Conservation (phyloP, 2,888 invertebrate genomes). For the Eupithecia dodoneata region DNA sequence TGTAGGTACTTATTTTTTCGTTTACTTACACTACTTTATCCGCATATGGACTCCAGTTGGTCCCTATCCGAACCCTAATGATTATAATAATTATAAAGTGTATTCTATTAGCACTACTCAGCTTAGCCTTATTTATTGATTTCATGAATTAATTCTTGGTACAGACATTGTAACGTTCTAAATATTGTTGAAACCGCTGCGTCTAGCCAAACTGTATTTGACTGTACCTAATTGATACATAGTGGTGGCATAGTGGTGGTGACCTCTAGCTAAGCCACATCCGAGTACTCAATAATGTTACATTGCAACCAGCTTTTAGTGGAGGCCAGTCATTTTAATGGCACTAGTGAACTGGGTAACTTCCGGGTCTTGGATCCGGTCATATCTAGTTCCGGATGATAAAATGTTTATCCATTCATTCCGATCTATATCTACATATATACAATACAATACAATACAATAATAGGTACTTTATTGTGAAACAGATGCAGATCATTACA, state of each 20-base stretch:
- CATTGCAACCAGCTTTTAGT: conserved; percentile 7
- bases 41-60: too few relatives aligned
- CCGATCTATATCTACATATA: not conserved
- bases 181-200: conserved; percentile 11
- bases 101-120: not conserved
- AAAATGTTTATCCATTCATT: not conserved
- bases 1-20: too few relatives aligned
- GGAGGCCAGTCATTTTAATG: conserved; percentile 17
- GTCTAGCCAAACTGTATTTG: conserved; percentile 36
- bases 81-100: too few relatives aligned
- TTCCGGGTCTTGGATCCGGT: not conserved
- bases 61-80: too few relatives aligned
- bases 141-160: not conserved
- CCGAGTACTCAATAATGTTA: conserved; percentile 34
- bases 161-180: not conserved
- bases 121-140: not conserved
- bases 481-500: too few relatives aligned
- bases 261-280: conserved; percentile 39
- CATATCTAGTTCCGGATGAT: not conserved
- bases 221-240: conserved; percentile 45
- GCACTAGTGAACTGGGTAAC: not conserved
- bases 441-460: too few relatives aligned
- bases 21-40: too few relatives aligned
- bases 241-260: conserved; percentile 38
- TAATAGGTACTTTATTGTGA: too few relatives aligned